Percentiles rank a stretch among this genome's conserved stretches.
These are phyloP conservation scores for Scophthalmus maximus DNA, from an alignment of 2,113 vertebrate species.

Conservation along the genomic window DNA sequence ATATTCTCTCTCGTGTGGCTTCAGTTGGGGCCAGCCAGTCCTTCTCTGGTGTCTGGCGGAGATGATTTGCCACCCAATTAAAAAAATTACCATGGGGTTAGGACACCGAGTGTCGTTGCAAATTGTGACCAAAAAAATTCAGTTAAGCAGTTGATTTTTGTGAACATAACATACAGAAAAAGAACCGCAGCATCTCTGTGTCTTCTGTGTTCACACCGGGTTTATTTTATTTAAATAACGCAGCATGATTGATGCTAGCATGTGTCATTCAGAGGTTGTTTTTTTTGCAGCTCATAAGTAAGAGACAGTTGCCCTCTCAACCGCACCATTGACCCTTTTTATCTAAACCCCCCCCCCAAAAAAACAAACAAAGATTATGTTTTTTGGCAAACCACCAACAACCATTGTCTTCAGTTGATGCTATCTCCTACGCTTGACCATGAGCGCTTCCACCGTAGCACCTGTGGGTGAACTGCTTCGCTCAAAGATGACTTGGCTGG, in stretches of 20 bases:
- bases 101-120: conserved; percentile 12
- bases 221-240: conserved; percentile 14
- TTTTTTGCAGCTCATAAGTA: conserved; percentile 28
- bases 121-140: conserved; percentile 13
- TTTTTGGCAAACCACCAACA: conserved; percentile 32
- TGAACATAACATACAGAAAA: conserved; percentile 6
- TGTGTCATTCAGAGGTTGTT: conserved; percentile 1
- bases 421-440: conserved; percentile 14
- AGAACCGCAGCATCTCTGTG: not conserved
- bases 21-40: conserved; percentile 26
- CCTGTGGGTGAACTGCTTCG: conserved; percentile 21
- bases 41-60: conserved; percentile 19
- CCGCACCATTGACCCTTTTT: conserved; percentile 13
- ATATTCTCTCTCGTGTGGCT: conserved; percentile 27
- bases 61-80: conserved; percentile 37
- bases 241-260: conserved; percentile 11
- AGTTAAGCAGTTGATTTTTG: not conserved
- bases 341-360: not conserved
- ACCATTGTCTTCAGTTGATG: conserved; percentile 11
- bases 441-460: conserved; percentile 7
- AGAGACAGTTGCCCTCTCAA: conserved; percentile 19
- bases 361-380: conserved; percentile 19
- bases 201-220: not conserved
- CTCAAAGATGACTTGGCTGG: conserved; percentile 3
- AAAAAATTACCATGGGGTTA: conserved; percentile 20